Evolutionary conservation across 2,113 vertebrate genomes (phyloP), one percentile per base, ranked within the genome.

Genomic region (Phyllostomus hastatus): DNA sequence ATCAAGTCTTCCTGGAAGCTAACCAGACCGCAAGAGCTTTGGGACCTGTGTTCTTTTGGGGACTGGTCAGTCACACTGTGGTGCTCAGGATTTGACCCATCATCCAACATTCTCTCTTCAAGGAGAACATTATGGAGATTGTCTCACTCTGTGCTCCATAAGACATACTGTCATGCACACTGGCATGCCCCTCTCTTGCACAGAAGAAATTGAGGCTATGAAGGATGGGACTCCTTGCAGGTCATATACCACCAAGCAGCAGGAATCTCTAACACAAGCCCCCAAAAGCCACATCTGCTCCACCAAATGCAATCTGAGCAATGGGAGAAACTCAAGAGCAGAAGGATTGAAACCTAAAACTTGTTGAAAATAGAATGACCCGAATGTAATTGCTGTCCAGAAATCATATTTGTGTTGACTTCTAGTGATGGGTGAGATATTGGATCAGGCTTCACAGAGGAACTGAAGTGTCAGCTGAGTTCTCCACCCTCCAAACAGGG

Each of bases 201-300:
- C 17, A 61, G 26, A 67, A 91, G 67, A 35, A 73, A 41, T 0
- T 41, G 70, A 78, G 41, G 12, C 66, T 64, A 7, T 20, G 16
- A 75, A 57, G 16, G 1, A 22, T 2, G 1, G 41, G 35, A 35
- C 0, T 3, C 4, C 0, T 5, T 16, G n/a, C 38, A 35, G 48
- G 22, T 79, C 66, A 31, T n/a, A 73, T 31, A 15, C 19, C 70
- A 85, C 35, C 22, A 15, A 54, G 78, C 16, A 38, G 22, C 64
- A 28, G 1, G 2, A 79, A 10, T 5, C 59, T 90, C 50, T 14
- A 31, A n/a, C 4, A 1, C 66, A 48, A 48, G 20, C 5, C 24
- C 57, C 38, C 4, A 5, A 70, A 76, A n/a, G 46, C 61, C 41
- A 22, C 72, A 31, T 12, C 81, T 14, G 10, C 46, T 22, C 22